These are phyloP conservation scores for Brachylomia viminalis DNA, from an alignment of 2,888 invertebrate species.

Conservation along the genomic window DNA sequence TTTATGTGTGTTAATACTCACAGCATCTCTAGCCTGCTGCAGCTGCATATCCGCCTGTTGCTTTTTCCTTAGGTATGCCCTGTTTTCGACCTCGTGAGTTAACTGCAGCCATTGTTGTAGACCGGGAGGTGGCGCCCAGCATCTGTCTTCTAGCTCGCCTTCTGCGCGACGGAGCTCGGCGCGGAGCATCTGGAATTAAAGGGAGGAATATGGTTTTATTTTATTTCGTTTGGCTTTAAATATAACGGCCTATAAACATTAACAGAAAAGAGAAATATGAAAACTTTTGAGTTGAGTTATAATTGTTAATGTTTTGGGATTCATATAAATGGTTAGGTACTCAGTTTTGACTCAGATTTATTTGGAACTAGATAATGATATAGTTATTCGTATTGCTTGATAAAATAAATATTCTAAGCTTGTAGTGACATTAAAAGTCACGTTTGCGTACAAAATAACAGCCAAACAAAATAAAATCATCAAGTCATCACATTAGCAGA, in stretches of 20 bases:
- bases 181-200: conserved; percentile 92
- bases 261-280: not conserved
- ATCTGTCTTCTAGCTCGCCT: conserved; percentile 96
- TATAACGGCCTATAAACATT: not conserved
- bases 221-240: not conserved
- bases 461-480: conserved; percentile 14
- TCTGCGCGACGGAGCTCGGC: conserved; percentile 96
- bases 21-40: conserved; percentile 96
- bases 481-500: conserved; percentile 37
- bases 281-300: not conserved
- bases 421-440: not conserved
- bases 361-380: no score
- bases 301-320: not conserved
- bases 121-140: conserved; percentile 96
- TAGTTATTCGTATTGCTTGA: no score
- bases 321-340: no score
- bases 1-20: conserved; percentile 83
- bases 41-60: conserved; percentile 95
- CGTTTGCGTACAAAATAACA: not conserved
- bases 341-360: no score
- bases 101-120: conserved; percentile 98
- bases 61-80: conserved; percentile 96
- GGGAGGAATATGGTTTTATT: not conserved
- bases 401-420: no score
- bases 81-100: conserved; percentile 98